A percentile compares a stretch with the other conserved stretches of the same genome.
Conservation (phyloP, 2,113 vertebrate genomes). For the Labrus mixtus region DNA sequence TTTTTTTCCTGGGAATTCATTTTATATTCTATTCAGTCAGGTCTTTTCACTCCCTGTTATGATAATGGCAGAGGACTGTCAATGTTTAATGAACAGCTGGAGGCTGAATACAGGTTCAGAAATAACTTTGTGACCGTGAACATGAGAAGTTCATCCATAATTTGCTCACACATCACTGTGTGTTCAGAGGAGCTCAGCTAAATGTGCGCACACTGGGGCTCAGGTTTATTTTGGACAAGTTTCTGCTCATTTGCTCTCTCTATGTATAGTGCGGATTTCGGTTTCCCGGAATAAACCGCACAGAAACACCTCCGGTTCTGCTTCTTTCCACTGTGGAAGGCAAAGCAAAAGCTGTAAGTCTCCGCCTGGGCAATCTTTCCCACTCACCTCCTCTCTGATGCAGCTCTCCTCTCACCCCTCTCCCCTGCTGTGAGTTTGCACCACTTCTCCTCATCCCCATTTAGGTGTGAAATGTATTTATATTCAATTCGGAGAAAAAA, state of each 20-base stretch:
- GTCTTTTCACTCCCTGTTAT: constrained; percentile 62
- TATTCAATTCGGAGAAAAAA: constrained; percentile 63
- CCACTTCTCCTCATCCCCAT: constrained; percentile 60
- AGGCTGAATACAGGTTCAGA: constrained; percentile 58
- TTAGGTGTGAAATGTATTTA: constrained; percentile 78
- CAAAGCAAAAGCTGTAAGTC: constrained; percentile 24
- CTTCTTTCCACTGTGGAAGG: constrained; percentile 48
- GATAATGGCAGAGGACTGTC: constrained; percentile 65
- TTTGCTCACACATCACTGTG: constrained; percentile 46
- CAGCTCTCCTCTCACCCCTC: constrained; percentile 34
- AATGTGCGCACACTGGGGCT: constrained; percentile 30
- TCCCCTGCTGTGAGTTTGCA: constrained; percentile 52
- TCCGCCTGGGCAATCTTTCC: constrained; percentile 43
- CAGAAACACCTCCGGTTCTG: constrained; percentile 41
- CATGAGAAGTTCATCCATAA: constrained; percentile 68
- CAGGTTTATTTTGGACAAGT: constrained; percentile 50
- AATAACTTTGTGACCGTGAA: constrained; percentile 60
- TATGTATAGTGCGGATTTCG: constrained; percentile 43
- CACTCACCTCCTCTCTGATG: constrained; percentile 45
- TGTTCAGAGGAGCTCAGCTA: constrained; percentile 30
- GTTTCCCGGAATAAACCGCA: constrained; percentile 54
- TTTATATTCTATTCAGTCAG: constrained; percentile 60
- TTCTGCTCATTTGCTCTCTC: constrained; percentile 49
- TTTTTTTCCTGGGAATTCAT: constrained; percentile 39
- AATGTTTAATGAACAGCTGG: constrained; percentile 77